phyloP scores from a whole-genome alignment of 2,113 vertebrate species.

The Genyomyrus donnyi region DNA sequence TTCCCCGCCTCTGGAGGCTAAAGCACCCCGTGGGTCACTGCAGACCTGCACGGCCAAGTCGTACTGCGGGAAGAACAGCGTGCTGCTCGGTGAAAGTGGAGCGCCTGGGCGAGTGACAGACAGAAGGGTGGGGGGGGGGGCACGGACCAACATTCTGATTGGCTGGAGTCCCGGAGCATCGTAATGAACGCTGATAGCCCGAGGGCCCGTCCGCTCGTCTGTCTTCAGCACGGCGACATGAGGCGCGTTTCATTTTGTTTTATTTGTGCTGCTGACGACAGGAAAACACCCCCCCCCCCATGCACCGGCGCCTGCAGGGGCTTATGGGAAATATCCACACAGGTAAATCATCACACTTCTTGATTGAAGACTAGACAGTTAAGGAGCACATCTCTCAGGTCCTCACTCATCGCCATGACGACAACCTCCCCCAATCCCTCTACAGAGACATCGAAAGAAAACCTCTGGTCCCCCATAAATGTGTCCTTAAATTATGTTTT shows the following conservation, averaged over 20 bases:
- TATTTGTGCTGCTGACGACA: not conserved
- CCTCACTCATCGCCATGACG: not conserved
- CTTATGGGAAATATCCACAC: not conserved
- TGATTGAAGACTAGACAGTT: not conserved
- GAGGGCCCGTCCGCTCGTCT: not conserved
- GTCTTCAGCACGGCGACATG: not conserved
- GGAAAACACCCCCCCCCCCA: not conserved
- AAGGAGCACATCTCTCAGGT: not conserved
- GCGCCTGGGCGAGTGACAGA: not conserved
- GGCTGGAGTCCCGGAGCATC: not conserved
- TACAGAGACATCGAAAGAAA: constrained; percentile 25
- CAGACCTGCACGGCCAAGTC: not conserved
- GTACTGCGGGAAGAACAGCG: not conserved
- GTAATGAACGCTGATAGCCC: not conserved
- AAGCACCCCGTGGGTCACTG: not conserved
- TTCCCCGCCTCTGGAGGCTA: not conserved
- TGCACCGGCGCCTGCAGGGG: not conserved
- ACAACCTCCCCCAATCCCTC: constrained; percentile 21
- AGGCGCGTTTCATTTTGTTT: not conserved
- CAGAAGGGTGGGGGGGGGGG: not conserved
- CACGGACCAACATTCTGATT: not conserved
- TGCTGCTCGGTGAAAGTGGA: not conserved
- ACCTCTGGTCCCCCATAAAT: constrained; percentile 25
- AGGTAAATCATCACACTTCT: not conserved
- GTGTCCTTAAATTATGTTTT: constrained; percentile 24